Percentiles rank a stretch among this genome's conserved stretches.
Conservation (phyloP, 2,888 invertebrate genomes). For the Periphyllus acericola region DNA sequence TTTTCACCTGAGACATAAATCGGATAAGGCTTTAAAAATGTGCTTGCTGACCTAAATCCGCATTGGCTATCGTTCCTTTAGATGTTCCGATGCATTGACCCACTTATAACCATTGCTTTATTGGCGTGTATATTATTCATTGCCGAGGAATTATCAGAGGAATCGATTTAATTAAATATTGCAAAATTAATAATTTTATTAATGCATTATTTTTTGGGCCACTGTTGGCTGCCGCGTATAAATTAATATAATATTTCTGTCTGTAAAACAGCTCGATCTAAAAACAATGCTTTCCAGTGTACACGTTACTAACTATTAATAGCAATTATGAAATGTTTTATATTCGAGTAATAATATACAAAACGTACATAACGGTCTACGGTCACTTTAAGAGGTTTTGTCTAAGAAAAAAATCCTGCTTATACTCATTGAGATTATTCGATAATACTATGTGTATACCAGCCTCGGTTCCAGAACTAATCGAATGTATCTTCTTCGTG, state of each 20-base stretch:
- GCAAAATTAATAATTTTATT: background rate
- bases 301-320: background rate
- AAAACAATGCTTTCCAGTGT: background rate
- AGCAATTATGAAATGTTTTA: background rate
- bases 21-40: background rate
- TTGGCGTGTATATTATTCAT: background rate
- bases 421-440: background rate
- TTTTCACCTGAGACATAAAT: too few relatives aligned
- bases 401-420: background rate
- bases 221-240: background rate
- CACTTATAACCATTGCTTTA: conserved; percentile 22
- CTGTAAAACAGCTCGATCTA: background rate
- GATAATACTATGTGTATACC: background rate
- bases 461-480: conserved; percentile 10
- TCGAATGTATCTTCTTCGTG: background rate
- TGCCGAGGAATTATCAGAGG: background rate
- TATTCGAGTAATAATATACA: background rate
- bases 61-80: conserved; percentile 44
- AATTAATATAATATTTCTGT: background rate
- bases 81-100: conserved; percentile 35
- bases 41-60: conserved; percentile 35
- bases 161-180: background rate
- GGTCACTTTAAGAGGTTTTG: background rate
- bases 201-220: background rate
- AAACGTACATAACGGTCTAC: background rate